Evolutionary conservation across 2,113 vertebrate species (phyloP).

Genomic region (Hypocryptadius cinnamomeus): DNA sequence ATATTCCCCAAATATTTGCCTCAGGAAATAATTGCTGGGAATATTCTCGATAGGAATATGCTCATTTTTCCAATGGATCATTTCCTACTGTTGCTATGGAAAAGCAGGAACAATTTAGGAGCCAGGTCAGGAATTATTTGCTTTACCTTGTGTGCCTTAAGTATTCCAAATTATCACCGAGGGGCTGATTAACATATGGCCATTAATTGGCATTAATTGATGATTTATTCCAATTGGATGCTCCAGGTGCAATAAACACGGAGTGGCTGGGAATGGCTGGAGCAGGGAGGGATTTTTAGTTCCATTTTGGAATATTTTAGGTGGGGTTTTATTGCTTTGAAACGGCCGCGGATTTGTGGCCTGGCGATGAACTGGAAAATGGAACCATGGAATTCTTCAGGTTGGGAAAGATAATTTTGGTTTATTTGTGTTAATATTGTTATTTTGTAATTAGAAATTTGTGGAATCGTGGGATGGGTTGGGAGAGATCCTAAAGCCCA

Average conservation of each 20-base stretch:
- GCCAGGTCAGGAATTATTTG: background rate
- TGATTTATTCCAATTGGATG: background rate
- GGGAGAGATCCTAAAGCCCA: background rate
- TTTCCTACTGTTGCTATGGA: background rate
- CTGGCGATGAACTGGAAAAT: accelerated
- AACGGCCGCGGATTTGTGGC: accelerated
- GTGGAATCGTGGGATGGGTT: background rate
- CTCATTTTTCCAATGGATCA: background rate
- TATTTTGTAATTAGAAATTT: background rate
- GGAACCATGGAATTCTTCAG: background rate
- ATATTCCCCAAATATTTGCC: background rate
- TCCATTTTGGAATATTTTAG: background rate
- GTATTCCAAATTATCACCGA: background rate
- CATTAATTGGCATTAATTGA: background rate
- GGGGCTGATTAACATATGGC: background rate
- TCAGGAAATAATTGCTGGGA: background rate
- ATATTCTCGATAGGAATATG: background rate
- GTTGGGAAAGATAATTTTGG: background rate
- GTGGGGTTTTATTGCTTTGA: background rate
- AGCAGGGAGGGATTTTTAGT: background rate
- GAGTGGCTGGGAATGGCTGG: background rate
- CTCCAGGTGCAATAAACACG: background rate
- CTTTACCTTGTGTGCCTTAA: background rate
- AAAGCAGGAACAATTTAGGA: background rate
- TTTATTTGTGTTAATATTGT: accelerated